A percentile compares a stretch with the other conserved stretches of the same genome.
phyloP scores from a whole-genome alignment of 2,797 vertebrate genomes.

The Spondyliosoma cantharus region DNA sequence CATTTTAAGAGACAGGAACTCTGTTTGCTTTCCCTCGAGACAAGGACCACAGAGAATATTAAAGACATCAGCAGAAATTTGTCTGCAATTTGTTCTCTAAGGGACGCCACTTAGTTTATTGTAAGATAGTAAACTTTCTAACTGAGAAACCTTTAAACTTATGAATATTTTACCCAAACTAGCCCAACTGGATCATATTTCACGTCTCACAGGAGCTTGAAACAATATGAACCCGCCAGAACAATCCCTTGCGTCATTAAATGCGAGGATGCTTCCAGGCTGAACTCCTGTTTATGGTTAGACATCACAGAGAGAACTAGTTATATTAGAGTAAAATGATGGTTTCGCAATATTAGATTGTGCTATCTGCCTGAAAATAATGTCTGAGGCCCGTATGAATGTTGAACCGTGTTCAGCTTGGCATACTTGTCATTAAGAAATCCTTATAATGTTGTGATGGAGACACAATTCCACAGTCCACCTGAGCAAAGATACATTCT shows the following conservation, averaged over 20 bases:
- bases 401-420: not conserved
- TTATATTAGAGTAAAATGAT: not conserved
- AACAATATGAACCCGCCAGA: not conserved
- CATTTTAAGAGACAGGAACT: not conserved
- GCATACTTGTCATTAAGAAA: not conserved
- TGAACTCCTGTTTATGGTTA: not conserved
- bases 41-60: too few species aligned
- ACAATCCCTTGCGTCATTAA: not conserved
- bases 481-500: not conserved
- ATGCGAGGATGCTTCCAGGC: not conserved
- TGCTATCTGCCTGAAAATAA: not conserved
- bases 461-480: not conserved
- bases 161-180: not conserved
- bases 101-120: not conserved
- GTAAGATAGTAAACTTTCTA: not conserved
- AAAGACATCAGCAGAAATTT: not conserved
- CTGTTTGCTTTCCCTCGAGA: not conserved
- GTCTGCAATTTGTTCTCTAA: not conserved
- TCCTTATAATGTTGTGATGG: not conserved
- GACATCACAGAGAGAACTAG: not conserved
- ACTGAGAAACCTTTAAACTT: not conserved
- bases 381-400: not conserved
- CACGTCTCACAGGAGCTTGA: constrained; percentile 7
- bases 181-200: constrained; percentile 6
- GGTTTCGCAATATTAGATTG: not conserved